Evolutionary conservation across 2,113 vertebrate genomes (phyloP), one percentile per base, ranked within the genome.

Genomic region (Tilapia sparmanii): DNA sequence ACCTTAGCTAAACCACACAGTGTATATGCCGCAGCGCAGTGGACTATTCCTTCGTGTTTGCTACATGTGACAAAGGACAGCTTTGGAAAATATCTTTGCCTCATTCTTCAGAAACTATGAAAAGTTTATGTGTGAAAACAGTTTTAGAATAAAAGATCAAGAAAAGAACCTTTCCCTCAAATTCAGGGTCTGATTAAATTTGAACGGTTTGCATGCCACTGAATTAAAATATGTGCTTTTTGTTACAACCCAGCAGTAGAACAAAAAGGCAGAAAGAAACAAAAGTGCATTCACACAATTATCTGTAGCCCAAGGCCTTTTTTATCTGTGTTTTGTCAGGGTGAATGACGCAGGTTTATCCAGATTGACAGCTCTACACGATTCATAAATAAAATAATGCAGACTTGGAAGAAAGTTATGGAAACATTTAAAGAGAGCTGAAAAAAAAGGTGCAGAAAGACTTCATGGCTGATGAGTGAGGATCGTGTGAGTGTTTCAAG

Each of bases 401-500:
- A 53, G 5, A 80, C 52, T 40, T 73, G 71, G 47, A 82, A 26
- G 15, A 22, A 47, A 35, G 24, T 50, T 10, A 3, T 55, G 53
- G 78, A 45, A 83, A 55, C 7, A 61, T 79, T 55, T 47, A 54
- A 29, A 53, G 22, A 35, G 31, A 31, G 6, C 40, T 7, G 76
- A 54, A 42, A 50, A 66, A 29, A 18, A 80, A 83, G 73, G 57
- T 45, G 80, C 26, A 80, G 66, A 76, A 24, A 12, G 82, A 83
- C 84, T 81, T 82, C 59, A 47, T 55, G 26, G 40, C 78, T 59
- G 73, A 86, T 84, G 90, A 84, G 66, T 19, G 88, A 84, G 52
- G 84, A 83, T 45, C 10, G 63, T 10, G 10, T 55, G 40, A 90
- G 91, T 88, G 88, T 93, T 86, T 87, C 66, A 73, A 85, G 89